Evolutionary conservation across 2,797 vertebrate species (phyloP), one percentile per base, ranked within the genome.

Genomic region (Tadarida brasiliensis): DNA sequence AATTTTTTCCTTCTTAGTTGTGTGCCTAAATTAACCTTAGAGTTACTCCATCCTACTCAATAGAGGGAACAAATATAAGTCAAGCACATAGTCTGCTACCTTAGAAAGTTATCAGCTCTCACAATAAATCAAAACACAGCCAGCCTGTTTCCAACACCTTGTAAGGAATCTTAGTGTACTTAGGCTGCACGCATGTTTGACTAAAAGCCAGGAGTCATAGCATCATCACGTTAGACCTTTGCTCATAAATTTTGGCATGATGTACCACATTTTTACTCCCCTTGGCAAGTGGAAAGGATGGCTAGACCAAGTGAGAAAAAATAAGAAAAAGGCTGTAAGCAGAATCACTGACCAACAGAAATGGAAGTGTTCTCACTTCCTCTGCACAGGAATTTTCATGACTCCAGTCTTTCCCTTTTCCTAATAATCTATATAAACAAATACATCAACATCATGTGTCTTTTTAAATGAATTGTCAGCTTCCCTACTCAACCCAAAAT

Each of bases 1-100:
- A 87, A 16, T 57, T 84, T 93, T 96, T 16, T 24, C 5, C 4
- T 63, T 94, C 59, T 82, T n/a, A 92, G 12, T 49, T 93, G 54
- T 57, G 33, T 85, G 35, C 63, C 10, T 59, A 22, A n/a, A 59
- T 94, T 80, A 89, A 65, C 7, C 44, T n/a, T 59, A 68, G 24
- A 76, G 11, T 94, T 77, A 77, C 2, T 87, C 28, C 26, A 30
- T 67, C 28, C 57, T 91, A n/a, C 28, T 51, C 78, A 94, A 33
- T 17, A 73, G 47, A 89, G 26, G 3, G 57, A 80, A 39, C 0
- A 77, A 82, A 30, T 24, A 12, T 65, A 95, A 82, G 24, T 84
- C 49, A 95, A 73, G 22, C 30, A 68, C 17, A 22, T 85, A 51
- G 70, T 91, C 81, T 89, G 17, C 30, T 87, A 22, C 35, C 17